Evolutionary conservation across 2,888 invertebrate genomes (phyloP).

Genomic region (Apamea epomidion): DNA sequence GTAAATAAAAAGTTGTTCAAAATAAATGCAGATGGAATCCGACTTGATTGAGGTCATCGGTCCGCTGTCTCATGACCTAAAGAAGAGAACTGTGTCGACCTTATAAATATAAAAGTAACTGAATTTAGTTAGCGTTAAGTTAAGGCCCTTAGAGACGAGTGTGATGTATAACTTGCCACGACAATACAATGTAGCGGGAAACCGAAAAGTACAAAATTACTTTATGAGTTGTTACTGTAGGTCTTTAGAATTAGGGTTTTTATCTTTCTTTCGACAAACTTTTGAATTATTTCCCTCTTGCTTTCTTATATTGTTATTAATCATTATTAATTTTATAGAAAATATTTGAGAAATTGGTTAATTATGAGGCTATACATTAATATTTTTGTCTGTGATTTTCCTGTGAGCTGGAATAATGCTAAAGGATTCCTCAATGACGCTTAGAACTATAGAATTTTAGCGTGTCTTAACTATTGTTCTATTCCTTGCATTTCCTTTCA

Average conservation of each 20-base stretch:
- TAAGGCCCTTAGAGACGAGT: constrained; percentile 67
- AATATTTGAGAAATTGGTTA: constrained; percentile 58
- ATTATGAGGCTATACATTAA: constrained; percentile 71
- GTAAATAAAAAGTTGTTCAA: constrained; percentile 77
- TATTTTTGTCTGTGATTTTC: constrained; percentile 73
- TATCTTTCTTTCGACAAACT: constrained; percentile 21
- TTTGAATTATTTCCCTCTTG: constrained; percentile 46
- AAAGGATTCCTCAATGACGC: constrained; percentile 4
- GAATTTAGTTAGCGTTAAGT: constrained; percentile 71
- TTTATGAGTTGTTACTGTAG: constrained; percentile 61
- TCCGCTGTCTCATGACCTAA: constrained; percentile 83
- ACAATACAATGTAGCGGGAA: constrained; percentile 60
- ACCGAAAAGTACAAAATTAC: constrained; percentile 84
- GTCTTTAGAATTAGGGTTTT: constrained; percentile 51
- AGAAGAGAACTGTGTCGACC: constrained; percentile 82
- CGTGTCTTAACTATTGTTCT: neutral
- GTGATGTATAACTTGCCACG: constrained; percentile 71
- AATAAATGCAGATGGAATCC: constrained; percentile 78
- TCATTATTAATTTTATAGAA: constrained; percentile 52
- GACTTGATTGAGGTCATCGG: constrained; percentile 86
- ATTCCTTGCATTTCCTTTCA: neutral
- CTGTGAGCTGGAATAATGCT: constrained; percentile 67
- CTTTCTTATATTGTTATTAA: constrained; percentile 49
- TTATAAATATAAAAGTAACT: constrained; percentile 79
- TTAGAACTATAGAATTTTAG: constrained; percentile 2